These are phyloP conservation scores for Notodonta dromedarius DNA, from an alignment of 2,888 invertebrate species.

Conservation along the genomic window DNA sequence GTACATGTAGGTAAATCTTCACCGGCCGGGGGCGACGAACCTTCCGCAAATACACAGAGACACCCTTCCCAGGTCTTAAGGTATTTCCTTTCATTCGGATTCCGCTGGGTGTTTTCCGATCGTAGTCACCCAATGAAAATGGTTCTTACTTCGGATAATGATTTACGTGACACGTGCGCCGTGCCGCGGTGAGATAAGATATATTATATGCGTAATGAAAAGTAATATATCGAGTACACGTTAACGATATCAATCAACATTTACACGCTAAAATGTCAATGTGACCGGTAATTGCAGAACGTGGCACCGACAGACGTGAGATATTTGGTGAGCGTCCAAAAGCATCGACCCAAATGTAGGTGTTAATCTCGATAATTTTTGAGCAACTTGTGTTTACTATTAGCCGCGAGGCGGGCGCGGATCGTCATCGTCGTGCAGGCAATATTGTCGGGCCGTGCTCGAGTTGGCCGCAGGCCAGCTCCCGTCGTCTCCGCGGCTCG, in stretches of 20 bases:
- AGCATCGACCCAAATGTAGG: conserved; percentile 47
- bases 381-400: conserved; percentile 45
- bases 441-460: conserved; percentile 63
- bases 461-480: conserved; percentile 70
- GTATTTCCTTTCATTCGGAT: conserved; percentile 55
- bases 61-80: conserved; percentile 50
- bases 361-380: conserved; percentile 59
- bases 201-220: conserved; percentile 23
- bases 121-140: conserved; percentile 46
- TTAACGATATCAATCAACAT: conserved; percentile 9
- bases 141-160: conserved; percentile 35
- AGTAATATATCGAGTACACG: conserved; percentile 2
- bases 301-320: conserved; percentile 22
- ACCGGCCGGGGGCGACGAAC: conserved; percentile 60
- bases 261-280: conserved; percentile 25
- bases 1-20: conserved; percentile 64
- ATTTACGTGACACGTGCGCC: conserved; percentile 37
- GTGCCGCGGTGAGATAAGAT: conserved; percentile 25
- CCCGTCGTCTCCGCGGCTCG: conserved; percentile 55
- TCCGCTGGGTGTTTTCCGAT: conserved; percentile 46
- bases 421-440: conserved; percentile 49
- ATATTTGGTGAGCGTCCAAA: conserved; percentile 70
- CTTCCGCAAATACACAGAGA: conserved; percentile 54
- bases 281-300: conserved; percentile 19
- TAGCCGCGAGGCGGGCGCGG: conserved; percentile 46